phyloP scores from a whole-genome alignment of 2,888 invertebrate genomes.

The Sphaerophoria taeniata region DNA sequence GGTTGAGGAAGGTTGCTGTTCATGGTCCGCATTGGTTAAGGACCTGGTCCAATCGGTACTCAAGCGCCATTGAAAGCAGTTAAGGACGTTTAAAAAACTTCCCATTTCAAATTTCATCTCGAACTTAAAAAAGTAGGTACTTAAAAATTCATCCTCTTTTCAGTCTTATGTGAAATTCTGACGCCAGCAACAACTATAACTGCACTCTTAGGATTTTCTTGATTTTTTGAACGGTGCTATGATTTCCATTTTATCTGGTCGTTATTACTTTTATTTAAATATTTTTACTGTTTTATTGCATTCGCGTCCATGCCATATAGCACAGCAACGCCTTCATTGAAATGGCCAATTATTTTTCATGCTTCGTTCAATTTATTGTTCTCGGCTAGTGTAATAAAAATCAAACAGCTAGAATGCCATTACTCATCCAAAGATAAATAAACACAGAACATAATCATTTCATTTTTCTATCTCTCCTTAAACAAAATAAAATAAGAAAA shows the following conservation, averaged over 20 bases:
- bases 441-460: conserved; percentile 29
- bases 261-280: conserved; percentile 42
- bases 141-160: too few species aligned
- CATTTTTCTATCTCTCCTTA: conserved; percentile 1
- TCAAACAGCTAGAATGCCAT: conserved; percentile 55
- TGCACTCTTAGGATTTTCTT: background rate
- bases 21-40: too few species aligned
- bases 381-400: conserved; percentile 67
- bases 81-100: too few species aligned
- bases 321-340: conserved; percentile 21
- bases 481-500: background rate
- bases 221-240: background rate
- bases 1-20: too few species aligned
- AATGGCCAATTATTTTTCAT: conserved; percentile 74
- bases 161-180: background rate
- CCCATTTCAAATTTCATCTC: too few species aligned
- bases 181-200: background rate
- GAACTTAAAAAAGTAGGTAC: too few species aligned
- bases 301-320: background rate
- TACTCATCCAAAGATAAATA: conserved; percentile 71
- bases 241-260: conserved; percentile 33
- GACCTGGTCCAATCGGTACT: too few species aligned
- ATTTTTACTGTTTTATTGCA: conserved; percentile 60
- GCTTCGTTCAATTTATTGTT: conserved; percentile 70
- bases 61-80: too few species aligned